Conservation (phyloP, 35 echinoderm and acorn worm genomes). For the Heliocidaris tuberculata region DNA sequence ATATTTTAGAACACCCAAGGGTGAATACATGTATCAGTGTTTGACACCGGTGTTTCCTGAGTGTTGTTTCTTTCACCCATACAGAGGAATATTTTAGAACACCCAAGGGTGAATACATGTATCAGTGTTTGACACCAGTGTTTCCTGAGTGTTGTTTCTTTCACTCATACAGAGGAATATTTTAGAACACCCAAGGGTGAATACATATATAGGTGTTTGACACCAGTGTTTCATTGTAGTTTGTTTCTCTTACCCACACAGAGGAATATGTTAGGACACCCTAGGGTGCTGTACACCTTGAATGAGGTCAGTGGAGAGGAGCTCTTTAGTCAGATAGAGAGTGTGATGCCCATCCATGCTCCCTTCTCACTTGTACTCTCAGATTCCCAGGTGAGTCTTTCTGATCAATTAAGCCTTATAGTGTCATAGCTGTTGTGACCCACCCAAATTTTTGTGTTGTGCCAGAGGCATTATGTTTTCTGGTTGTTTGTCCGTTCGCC, state of each 20-base stretch:
- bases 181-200: constrained; percentile 89
- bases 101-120: constrained; percentile 88
- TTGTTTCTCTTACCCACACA: constrained; percentile 34
- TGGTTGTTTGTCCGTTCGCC: too few species aligned
- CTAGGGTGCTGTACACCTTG: constrained; percentile 74
- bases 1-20: constrained; percentile 87
- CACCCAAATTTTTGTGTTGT: too few species aligned
- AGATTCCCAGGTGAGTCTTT: constrained; percentile 77
- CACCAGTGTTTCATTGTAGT: background rate
- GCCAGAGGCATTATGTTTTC: too few species aligned
- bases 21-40: constrained; percentile 53
- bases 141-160: background rate
- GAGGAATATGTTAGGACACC: constrained; percentile 86
- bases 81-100: constrained; percentile 79
- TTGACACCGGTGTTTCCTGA: background rate
- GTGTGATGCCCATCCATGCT: constrained; percentile 65
- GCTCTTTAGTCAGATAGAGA: constrained; percentile 74
- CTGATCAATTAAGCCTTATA: too few species aligned
- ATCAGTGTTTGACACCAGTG: background rate
- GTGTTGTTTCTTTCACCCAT: background rate
- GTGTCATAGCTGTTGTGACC: too few species aligned
- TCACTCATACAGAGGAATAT: constrained; percentile 56
- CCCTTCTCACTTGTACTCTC: constrained; percentile 79
- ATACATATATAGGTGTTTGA: constrained; percentile 21
- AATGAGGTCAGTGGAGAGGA: constrained; percentile 84